Base-by-base conservation (phyloP, 2,797 vertebrate species). In the Myotis myotis region DNA sequence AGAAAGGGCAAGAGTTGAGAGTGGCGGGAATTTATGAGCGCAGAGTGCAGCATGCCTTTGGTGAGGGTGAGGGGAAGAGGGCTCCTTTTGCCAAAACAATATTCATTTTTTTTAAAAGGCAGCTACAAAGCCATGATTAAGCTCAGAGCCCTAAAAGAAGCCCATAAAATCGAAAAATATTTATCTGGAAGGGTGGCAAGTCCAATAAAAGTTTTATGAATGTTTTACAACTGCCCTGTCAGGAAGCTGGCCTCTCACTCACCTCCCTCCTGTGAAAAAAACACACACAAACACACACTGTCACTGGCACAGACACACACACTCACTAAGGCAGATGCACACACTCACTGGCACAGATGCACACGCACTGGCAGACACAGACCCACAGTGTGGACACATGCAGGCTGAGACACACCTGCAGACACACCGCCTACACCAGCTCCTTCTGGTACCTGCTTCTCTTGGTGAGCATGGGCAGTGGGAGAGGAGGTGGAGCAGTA, bases 171-270 rank as follows among this genome's bases (percentile, higher is more conserved):
- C 71, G 89, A 76, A 96, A 98, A 98, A 98, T 98, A 98, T 98
- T 98, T 98, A 98, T 98, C 98, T 98, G 95, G 96, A 98, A 98
- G 98, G 98, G 98, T 98, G 98, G 98, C 96, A 98, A 96, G 98
- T 81, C 97, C 97, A 97, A 97, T 98, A 98, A 98, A 98, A 98
- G 82, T 98, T 98, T 98, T 98, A 98, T 97, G 97, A 97, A 98
- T 95, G 97, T 97, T 98, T 98, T 98, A 97, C 94, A 97, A 96
- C 85, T 97, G 97, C 97, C 97, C 97, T 94, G 95, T 98, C 97
- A 97, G 97, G 97, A 95, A 97, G 95, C 96, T 98, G 96, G 97
- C 96, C 60, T 25, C 95, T 95, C 97, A 95, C 94, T 98, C 97
- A 98, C 97, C 98, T 98, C 96, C 97, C 94, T 96, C 76, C 88